Percentiles rank a stretch among this genome's conserved stretches.
Conservation (phyloP, 2,797 vertebrate genomes). For the Gambusia yucatana region DNA sequence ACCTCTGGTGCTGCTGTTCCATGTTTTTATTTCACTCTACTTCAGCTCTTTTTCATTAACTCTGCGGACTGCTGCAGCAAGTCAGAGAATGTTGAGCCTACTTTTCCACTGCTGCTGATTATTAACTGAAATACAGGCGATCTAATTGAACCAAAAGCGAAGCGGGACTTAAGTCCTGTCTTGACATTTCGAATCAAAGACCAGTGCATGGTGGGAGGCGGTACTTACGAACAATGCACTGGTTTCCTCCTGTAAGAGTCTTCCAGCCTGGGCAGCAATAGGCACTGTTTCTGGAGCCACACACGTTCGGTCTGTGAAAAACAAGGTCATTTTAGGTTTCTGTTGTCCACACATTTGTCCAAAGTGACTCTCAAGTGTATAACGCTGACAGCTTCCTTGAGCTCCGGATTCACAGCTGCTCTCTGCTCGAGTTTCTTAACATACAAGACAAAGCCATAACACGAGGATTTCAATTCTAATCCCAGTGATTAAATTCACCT, state of each 20-base stretch:
- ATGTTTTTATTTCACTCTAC: background rate
- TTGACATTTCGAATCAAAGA: background rate
- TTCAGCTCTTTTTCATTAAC: background rate
- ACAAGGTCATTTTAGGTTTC: slow-evolving; percentile 21
- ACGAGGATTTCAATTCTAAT: background rate
- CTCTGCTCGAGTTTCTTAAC: background rate
- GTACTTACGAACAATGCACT: slow-evolving; percentile 99
- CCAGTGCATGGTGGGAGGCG: background rate
- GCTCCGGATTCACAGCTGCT: background rate
- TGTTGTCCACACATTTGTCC: background rate
- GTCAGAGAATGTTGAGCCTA: background rate
- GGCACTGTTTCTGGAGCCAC: slow-evolving; percentile 93
- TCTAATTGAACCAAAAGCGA: background rate
- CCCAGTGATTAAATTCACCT: background rate
- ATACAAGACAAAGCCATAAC: background rate
- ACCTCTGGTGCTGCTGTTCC: background rate
- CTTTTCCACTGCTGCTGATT: background rate
- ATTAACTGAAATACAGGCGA: background rate
- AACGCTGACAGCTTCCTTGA: background rate
- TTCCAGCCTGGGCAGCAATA: slow-evolving; percentile 99
- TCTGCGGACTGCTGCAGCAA: background rate
- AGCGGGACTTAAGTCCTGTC: background rate
- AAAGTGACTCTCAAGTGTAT: background rate
- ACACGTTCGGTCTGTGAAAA: slow-evolving; percentile 92
- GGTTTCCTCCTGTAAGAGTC: slow-evolving; percentile 97